Percentiles rank a stretch among this genome's conserved stretches.
Conservation (phyloP, 2,888 invertebrate genomes). For the Halictus ligatus region DNA sequence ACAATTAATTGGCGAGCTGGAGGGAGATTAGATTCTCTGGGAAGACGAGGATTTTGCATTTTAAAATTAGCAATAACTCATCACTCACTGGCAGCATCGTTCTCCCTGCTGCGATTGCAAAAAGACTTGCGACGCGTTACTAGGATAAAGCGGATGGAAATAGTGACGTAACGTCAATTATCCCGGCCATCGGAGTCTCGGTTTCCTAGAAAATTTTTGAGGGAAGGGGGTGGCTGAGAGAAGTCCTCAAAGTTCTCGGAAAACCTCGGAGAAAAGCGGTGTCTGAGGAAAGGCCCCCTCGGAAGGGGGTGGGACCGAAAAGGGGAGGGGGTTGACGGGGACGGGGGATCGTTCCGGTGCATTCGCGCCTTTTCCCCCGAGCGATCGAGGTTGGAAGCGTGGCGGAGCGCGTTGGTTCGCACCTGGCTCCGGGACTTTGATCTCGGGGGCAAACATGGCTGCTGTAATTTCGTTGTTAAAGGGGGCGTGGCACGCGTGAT, state of each 20-base stretch:
- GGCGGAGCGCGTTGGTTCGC: constrained; percentile 53
- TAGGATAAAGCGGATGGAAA: background rate
- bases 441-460: constrained; percentile 74
- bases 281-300: background rate
- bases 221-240: too few species aligned
- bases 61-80: too few species aligned
- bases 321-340: background rate
- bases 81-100: too few species aligned
- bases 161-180: background rate
- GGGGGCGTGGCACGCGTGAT: constrained; percentile 75
- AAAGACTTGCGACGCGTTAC: background rate
- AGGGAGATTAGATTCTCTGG: background rate
- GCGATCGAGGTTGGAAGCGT: constrained; percentile 29
- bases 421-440: constrained; percentile 73
- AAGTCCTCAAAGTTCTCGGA: too few species aligned
- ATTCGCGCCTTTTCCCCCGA: constrained; percentile 39
- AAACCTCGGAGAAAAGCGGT: background rate
- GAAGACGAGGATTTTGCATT: too few species aligned
- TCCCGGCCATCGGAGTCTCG: too few species aligned
- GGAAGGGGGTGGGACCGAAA: constrained; percentile 14
- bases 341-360: constrained; percentile 31
- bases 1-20: background rate
- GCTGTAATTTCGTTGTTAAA: constrained; percentile 74
- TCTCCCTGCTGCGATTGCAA: too few species aligned
- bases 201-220: too few species aligned